Base-by-base conservation (phyloP, 2,888 invertebrate species). In the Nezara viridula region DNA sequence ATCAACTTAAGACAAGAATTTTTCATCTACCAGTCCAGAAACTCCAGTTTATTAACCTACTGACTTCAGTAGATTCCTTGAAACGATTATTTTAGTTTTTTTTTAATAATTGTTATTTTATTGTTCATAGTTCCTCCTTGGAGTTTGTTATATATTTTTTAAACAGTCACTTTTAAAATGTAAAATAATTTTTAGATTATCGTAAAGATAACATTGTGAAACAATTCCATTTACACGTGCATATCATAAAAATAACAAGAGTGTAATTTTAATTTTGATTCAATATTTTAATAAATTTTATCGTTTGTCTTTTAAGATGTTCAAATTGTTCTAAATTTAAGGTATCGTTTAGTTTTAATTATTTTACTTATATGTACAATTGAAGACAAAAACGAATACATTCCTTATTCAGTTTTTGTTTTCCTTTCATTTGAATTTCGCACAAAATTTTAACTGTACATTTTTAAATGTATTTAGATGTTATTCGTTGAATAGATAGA, bases 131-230 rank as follows among this genome's bases (percentile, higher is more conserved):
- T 14, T 73, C 21, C 10, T 73, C 21, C 19, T 73, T 37, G 66
- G 32, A 27, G 19, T 37, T 37, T 27, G 4, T 60, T 60, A n/a
- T 60, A 14, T 60, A 16, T 19, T 10, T 32, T 73, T 73, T 73
- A 73, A 73, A 7, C 9, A 27, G 16, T 32, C 19, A 73, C 32
- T 73, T 73, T 73, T 37, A 73, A 73, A 73, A 73, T 73, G 3
- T 19, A 73, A 32, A 73, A 73, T 73, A 73, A 37, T 32, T 73
- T 73, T 73, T 73, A 73, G 66, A 73, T 73, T 19, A 73, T 37
- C 37, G 19, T 73, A 6, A 37, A 73, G 1, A 73, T 37, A 73
- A 73, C 19, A 32, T 3, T 73, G 12, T 27, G 66, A 73, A 73
- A 37, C 2, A 2, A 12, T 73, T 73, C 66, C 66, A 73, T 73